These are phyloP conservation scores for Rhinophrynus dorsalis DNA, from an alignment of 2,797 vertebrate genomes.

Conservation along the genomic window DNA sequence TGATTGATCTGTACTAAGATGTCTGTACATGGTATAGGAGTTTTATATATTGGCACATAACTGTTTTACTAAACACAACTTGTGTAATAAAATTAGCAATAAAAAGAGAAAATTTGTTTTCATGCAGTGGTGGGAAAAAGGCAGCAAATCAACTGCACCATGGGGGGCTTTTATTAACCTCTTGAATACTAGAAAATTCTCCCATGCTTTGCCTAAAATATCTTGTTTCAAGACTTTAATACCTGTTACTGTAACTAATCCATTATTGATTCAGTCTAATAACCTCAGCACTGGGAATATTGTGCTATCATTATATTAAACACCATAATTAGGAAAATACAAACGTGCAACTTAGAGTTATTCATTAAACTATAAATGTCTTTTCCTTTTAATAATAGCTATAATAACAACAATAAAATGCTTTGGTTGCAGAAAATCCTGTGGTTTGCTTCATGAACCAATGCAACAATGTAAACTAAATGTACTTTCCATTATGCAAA, in stretches of 20 bases:
- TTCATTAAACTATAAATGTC: conserved; percentile 30
- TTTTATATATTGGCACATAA: no score
- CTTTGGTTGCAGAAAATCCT: conserved; percentile 19
- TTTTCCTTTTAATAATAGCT: conserved; percentile 31
- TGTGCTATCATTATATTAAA: conserved; percentile 28
- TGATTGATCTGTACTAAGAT: no score
- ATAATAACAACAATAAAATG: conserved; percentile 22
- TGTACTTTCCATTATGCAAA: conserved; percentile 20
- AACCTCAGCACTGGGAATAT: conserved; percentile 10
- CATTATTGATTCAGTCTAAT: conserved; percentile 4
- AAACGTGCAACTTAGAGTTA: conserved; percentile 10
- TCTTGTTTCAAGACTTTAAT: background rate
- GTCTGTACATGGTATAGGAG: no score
- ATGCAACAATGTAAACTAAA: conserved; percentile 28
- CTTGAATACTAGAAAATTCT: background rate
- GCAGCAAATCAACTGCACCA: no score
- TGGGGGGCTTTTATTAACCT: no score
- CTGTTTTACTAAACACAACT: no score
- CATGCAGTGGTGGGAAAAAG: no score
- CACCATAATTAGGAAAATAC: conserved; percentile 14
- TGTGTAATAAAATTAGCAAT: no score
- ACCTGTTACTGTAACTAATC: background rate
- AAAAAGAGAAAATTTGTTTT: no score
- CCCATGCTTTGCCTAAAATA: background rate
- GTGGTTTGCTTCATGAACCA: conserved; percentile 30